Conservation (phyloP, 2,113 vertebrate species). For the Nycticryphes semicollaris region DNA sequence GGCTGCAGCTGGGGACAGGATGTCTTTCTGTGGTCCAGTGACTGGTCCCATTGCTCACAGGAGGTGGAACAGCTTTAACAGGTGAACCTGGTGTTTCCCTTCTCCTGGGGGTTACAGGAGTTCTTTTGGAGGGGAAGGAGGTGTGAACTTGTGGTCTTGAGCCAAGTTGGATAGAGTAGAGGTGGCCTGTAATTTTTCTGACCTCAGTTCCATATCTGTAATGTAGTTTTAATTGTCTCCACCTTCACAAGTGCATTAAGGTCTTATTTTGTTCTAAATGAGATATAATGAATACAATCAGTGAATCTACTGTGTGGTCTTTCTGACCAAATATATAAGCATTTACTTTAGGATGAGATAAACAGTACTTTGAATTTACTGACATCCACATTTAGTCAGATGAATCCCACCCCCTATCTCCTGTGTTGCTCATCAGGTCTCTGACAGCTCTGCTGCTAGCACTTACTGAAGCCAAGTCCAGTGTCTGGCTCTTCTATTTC, state of each 20-base stretch:
- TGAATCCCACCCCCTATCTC: not conserved
- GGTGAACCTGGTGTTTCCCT: not conserved
- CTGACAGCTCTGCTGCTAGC: not conserved
- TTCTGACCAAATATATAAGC: not conserved
- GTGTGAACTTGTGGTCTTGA: not conserved
- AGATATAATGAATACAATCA: fast-evolving
- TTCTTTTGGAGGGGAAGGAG: not conserved
- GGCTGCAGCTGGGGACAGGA: not conserved
- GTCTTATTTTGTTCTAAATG: not conserved
- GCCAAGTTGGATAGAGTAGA: not conserved
- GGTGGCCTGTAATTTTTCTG: not conserved
- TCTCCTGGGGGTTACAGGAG: not conserved
- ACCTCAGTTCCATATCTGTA: not conserved
- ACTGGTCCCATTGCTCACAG: not conserved
- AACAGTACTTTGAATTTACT: not conserved
- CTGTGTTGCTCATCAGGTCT: not conserved
- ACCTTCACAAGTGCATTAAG: not conserved
- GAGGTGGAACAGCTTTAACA: not conserved
- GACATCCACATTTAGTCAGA: fast-evolving
- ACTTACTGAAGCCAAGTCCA: not conserved
- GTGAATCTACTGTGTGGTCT: not conserved
- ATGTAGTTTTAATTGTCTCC: not conserved
- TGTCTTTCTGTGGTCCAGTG: not conserved
- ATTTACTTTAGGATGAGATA: not conserved
- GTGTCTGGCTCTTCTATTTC: not conserved